These are phyloP conservation scores for Drosophila murphyi DNA, from an alignment of 1,140 invertebrate species.

Conservation along the genomic window DNA sequence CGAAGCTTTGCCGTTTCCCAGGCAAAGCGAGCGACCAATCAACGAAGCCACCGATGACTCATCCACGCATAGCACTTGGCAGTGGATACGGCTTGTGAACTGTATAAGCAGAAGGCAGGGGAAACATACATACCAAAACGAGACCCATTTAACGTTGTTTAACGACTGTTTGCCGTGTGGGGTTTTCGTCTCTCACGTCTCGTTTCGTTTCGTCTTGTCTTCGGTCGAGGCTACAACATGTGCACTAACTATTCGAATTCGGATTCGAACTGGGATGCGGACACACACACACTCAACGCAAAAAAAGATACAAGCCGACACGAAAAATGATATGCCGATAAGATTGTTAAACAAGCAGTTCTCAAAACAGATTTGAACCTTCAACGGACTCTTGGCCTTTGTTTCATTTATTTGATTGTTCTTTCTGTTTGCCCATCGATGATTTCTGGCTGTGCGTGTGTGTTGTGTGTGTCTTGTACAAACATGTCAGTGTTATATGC, in stretches of 20 bases:
- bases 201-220: constrained; percentile 44
- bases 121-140: constrained; percentile 46
- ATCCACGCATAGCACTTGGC: constrained; percentile 34
- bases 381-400: constrained; percentile 59
- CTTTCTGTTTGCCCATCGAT: constrained; percentile 36
- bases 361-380: constrained; percentile 60
- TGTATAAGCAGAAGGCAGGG: neutral
- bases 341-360: constrained; percentile 63
- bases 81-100: neutral
- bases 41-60: constrained; percentile 36
- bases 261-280: constrained; percentile 35
- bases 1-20: constrained; percentile 63
- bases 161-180: constrained; percentile 69
- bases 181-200: constrained; percentile 40
- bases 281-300: constrained; percentile 64
- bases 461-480: constrained; percentile 53
- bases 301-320: constrained; percentile 61
- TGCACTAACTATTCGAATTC: constrained; percentile 64
- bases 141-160: constrained; percentile 82
- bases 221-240: constrained; percentile 51
- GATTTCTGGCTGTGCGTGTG: constrained; percentile 33
- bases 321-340: constrained; percentile 72
- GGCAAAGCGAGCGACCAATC: constrained; percentile 3
- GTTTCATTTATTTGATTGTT: constrained; percentile 82
- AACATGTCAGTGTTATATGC: constrained; percentile 67